These are phyloP conservation scores for Tinea semifulvella DNA, from an alignment of 2,888 invertebrate species.

Conservation along the genomic window DNA sequence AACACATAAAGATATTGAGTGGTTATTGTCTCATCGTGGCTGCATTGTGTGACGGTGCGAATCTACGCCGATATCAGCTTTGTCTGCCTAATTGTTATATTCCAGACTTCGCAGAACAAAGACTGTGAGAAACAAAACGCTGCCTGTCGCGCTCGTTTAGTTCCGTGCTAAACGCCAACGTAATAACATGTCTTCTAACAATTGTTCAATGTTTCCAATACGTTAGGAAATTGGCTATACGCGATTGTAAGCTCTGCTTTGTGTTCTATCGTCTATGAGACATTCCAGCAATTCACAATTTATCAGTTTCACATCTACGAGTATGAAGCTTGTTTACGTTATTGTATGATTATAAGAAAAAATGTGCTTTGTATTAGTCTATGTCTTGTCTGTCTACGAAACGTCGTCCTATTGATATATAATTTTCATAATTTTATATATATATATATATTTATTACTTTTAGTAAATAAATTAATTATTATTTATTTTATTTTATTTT, in stretches of 20 bases:
- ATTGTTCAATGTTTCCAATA: constrained; percentile 51
- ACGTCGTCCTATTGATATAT: no score
- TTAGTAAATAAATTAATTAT: no score
- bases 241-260: constrained; percentile 32
- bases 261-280: constrained; percentile 24
- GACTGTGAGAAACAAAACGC: constrained; percentile 53
- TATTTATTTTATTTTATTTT: no score
- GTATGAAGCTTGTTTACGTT: no score
- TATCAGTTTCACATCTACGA: no score
- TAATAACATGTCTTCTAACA: constrained; percentile 62
- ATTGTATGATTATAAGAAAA: no score
- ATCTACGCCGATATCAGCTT: constrained; percentile 44
- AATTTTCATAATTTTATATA: no score
- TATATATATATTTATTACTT: no score
- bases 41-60: constrained; percentile 41
- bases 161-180: constrained; percentile 50
- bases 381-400: no score
- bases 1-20: constrained; percentile 55
- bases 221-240: constrained; percentile 56
- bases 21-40: constrained; percentile 41
- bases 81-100: constrained; percentile 59
- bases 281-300: no score
- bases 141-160: constrained; percentile 37
- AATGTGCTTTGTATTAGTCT: no score
- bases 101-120: constrained; percentile 36